Evolutionary conservation across 2,888 invertebrate species (phyloP).

Genomic region (Sarcophaga rosellei): DNA sequence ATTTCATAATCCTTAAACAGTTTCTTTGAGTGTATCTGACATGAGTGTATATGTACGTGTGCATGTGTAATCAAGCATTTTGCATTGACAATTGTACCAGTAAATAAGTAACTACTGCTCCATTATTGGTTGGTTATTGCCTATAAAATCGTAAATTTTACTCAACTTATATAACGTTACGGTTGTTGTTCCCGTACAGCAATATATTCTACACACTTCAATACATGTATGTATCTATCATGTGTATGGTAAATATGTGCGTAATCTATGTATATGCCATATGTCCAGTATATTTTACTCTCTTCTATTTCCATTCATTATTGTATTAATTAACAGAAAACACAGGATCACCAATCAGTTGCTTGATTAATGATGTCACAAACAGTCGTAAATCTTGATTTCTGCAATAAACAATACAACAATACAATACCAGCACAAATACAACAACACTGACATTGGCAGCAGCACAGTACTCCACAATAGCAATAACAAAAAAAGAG

Average conservation of each 20-base stretch:
- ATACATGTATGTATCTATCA: background rate
- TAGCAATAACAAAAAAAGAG: too few species aligned
- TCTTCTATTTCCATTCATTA: conserved; percentile 78
- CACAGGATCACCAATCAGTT: conserved; percentile 82
- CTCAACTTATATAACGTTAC: conserved; percentile 35
- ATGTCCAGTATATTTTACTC: conserved; percentile 55
- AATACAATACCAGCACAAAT: conserved; percentile 27
- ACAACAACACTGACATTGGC: background rate
- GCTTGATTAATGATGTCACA: conserved; percentile 82
- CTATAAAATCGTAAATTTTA: conserved; percentile 67
- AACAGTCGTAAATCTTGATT: conserved; percentile 81
- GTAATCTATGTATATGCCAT: conserved; percentile 22
- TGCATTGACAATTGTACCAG: conserved; percentile 29
- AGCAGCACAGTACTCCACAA: background rate
- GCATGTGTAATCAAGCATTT: conserved; percentile 32
- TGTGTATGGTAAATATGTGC: conserved; percentile 13
- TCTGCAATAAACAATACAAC: conserved; percentile 69
- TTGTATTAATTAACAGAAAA: conserved; percentile 82
- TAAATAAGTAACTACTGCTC: conserved; percentile 64
- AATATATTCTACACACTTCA: background rate
- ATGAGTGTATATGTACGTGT: background rate
- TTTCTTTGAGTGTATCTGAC: conserved; percentile 3
- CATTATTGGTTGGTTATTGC: conserved; percentile 66
- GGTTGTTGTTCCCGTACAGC: conserved; percentile 27
- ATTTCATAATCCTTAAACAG: background rate